Percentiles rank a stretch among this genome's conserved stretches.
phyloP scores from a whole-genome alignment of 2,888 invertebrate genomes.

The Trissonchulus sp. region DNA sequence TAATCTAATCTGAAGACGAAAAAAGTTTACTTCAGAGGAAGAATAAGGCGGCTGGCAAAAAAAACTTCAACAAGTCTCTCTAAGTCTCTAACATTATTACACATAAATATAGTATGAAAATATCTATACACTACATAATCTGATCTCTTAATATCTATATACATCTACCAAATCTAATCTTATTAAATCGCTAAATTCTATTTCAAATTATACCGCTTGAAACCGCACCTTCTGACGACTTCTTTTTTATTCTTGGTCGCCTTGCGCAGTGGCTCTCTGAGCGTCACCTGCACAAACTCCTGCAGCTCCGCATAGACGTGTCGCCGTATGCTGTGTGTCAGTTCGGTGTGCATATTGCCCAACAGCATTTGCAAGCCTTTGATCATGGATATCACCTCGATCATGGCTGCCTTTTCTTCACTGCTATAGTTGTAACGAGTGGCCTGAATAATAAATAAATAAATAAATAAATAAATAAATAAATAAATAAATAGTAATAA shows the following conservation, averaged over 20 bases:
- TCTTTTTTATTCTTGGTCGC: slow-evolving; percentile 97
- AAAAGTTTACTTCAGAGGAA: too few species aligned
- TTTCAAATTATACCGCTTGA: too few species aligned
- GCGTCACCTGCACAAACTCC: slow-evolving; percentile 77
- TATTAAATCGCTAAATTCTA: too few species aligned
- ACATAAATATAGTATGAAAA: too few species aligned
- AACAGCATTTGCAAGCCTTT: slow-evolving; percentile 93
- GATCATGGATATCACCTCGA: slow-evolving; percentile 93
- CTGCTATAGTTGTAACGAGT: slow-evolving; percentile 94
- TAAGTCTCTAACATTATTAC: too few species aligned
- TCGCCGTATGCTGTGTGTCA: slow-evolving; percentile 77
- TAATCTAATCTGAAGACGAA: too few species aligned
- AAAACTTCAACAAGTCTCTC: too few species aligned
- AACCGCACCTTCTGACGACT: slow-evolving; percentile 64
- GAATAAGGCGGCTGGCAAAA: too few species aligned
- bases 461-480: too few species aligned
- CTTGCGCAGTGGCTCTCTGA: slow-evolving; percentile 87
- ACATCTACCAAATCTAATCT: too few species aligned
- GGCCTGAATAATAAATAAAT: slow-evolving; percentile 60
- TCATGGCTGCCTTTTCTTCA: slow-evolving; percentile 93
- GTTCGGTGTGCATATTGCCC: slow-evolving; percentile 95
- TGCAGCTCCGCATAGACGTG: slow-evolving; percentile 93
- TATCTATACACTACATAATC: too few species aligned
- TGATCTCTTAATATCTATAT: too few species aligned
- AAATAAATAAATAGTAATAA: slow-evolving; percentile 19